Conservation (phyloP, 2,797 vertebrate species). For the Telmatherina bonti region DNA sequence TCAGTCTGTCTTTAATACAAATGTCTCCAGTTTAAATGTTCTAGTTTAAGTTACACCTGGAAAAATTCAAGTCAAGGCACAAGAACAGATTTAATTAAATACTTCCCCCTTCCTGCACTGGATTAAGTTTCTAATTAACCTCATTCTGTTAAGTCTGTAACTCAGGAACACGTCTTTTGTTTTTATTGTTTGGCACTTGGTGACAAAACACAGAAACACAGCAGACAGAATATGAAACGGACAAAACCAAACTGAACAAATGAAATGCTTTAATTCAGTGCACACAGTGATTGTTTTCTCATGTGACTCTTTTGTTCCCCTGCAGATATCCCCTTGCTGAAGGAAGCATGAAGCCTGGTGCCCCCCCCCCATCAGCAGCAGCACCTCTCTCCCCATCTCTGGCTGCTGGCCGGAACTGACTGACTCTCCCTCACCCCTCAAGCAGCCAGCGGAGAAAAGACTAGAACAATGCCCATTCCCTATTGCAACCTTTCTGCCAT, state of each 20-base stretch:
- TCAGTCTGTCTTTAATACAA: neutral
- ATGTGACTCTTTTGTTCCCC: constrained; percentile 44
- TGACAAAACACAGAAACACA: neutral
- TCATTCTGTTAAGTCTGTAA: neutral
- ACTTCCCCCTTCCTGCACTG: neutral
- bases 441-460: constrained; percentile 64
- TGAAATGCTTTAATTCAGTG: neutral
- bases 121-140: constrained; percentile 1
- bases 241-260: neutral
- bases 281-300: constrained; percentile 4
- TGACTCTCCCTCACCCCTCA: constrained; percentile 54
- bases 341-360: constrained; percentile 93
- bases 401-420: constrained; percentile 77
- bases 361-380: constrained; percentile 63
- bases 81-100: constrained; percentile 6
- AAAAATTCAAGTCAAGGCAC: constrained; percentile 5
- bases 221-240: neutral
- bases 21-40: too few relatives aligned
- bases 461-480: constrained; percentile 58
- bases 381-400: constrained; percentile 48
- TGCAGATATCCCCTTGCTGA: constrained; percentile 96
- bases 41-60: too few relatives aligned
- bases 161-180: neutral
- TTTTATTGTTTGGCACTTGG: neutral
- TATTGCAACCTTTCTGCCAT: constrained; percentile 57